Base-by-base conservation (phyloP, 2,888 invertebrate species). In the Diarsia brunnea region DNA sequence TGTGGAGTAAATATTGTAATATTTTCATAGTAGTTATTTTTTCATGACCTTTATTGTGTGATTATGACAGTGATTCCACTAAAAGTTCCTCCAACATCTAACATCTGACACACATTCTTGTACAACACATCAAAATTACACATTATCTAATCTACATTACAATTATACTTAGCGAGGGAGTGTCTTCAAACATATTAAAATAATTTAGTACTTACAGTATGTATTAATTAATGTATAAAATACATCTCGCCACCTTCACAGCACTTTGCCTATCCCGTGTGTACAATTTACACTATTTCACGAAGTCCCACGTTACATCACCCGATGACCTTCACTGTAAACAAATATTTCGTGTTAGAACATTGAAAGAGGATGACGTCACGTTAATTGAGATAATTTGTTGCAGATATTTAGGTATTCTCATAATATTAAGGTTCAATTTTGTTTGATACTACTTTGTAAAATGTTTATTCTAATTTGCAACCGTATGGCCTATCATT, bases 201-300 rank as follows among this genome's bases (percentile, higher is more conserved):
- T 96, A 96, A 95, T 95, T 96, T 96, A 96, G 95, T 95, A 95
- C 95, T 96, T 95, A 95, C 92, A 93, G 89, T 93, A 94, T 89
- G 87, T 91, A 92, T 92, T 90, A 90, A 89, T 91, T 91, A 91
- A 91, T 90, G 92, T 93, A 92, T 93, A 95, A 94, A 95, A 95
- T 95, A 95, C 92, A 94, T 90, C 89, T 95, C 91, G 92, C 92
- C 91, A 92, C 92, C 93, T 92, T 95, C 95, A 95, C 95, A 94
- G 94, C 95, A 93, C 94, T 91, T 92, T 91, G 90, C 90, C 90
- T 91, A 91, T 90, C 88, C 79, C 85, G 85, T 91, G 88, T 92
- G 90, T 90, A 92, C 89, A 92, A 90, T 92, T 87, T 87, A 91
- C 89, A 90, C 85, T 88, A 87, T 84, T 85, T 87, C 84, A 85